Conservation (phyloP, 2,113 vertebrate genomes). For the Sylvilagus bachmani region DNA sequence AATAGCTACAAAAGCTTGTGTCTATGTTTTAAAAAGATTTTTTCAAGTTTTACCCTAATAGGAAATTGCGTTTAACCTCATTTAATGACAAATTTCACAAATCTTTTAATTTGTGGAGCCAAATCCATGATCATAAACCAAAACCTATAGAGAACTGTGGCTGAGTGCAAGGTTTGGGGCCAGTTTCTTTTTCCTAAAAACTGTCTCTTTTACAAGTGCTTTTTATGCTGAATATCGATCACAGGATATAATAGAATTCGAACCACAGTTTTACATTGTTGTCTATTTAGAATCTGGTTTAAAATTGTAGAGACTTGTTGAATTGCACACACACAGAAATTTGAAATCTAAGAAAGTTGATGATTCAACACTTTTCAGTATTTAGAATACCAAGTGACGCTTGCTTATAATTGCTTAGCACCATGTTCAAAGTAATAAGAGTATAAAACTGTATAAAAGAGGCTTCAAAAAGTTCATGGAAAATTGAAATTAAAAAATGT, state of each 20-base stretch:
- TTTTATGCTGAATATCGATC: slow-evolving; percentile 1
- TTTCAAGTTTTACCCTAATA: slow-evolving; percentile 56
- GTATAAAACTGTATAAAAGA: neutral
- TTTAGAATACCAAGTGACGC: neutral
- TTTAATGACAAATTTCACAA: slow-evolving; percentile 47
- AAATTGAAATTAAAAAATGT: no score
- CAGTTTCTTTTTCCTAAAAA: neutral
- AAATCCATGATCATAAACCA: neutral
- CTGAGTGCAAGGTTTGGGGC: slow-evolving; percentile 18
- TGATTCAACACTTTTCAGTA: slow-evolving; percentile 34
- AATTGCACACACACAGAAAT: slow-evolving; percentile 1
- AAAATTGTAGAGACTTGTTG: slow-evolving; percentile 45
- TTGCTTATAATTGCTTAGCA: neutral
- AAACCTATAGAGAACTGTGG: neutral
- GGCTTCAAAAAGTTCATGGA: no score
- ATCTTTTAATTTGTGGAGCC: slow-evolving; percentile 19
- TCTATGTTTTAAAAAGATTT: slow-evolving; percentile 43
- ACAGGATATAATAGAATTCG: slow-evolving; percentile 26
- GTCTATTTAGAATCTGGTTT: neutral
- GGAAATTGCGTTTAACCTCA: slow-evolving; percentile 43
- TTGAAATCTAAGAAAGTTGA: neutral
- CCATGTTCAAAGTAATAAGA: neutral
- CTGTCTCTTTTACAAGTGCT: slow-evolving; percentile 27
- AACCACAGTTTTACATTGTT: neutral
- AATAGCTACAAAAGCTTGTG: neutral